Base-by-base conservation (phyloP, 2,113 vertebrate genomes). In the Burhinus oedicnemus region DNA sequence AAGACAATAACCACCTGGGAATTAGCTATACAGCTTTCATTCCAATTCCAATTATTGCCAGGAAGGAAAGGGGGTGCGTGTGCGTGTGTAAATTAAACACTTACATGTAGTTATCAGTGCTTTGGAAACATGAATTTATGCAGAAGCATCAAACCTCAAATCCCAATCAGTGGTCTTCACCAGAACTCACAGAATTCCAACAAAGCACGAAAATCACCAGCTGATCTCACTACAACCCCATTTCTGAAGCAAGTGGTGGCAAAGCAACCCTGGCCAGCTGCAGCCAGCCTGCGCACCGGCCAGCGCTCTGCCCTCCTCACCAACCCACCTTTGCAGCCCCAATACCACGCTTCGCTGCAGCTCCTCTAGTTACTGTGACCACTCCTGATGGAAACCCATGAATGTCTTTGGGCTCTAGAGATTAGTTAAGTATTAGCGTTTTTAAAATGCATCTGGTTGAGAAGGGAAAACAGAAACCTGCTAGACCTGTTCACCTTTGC, bases 261-360 rank as follows among this genome's bases (percentile, higher is more conserved):
- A 60, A 70, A 74, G 17, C 40, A 66, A 19, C 29, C 34, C 23
- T 30, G 49, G 45, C 29, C 17, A 82, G 10, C 61, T 42, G 45
- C 29, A 86, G 20, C 17, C 47, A 61, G 18, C 23, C 49, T 32
- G 16, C 4, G 6, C 2, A 1, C 12, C 15, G 12, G 40, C 29
- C 4, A 15, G 23, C 10, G 40, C 36, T 80, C 42, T 30, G 23
- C 14, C 52, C 15, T 32, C n/a, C 6, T 29, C 34, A 15, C n/a
- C 22, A n/a, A 21, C 17, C 29, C 15, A 5, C 18, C 47, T 49
- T 6, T 11, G 49, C 49, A 72, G 69, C 15, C 8, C 1, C 29
- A 57, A 7, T 4, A 3, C 29, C 15, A 4, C 0, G 1, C 25
- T 58, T n/a, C n/a, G 44, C 36, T 26, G 45, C 18, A 34, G 69